Evolutionary conservation across 2,888 invertebrate genomes (phyloP).

Genomic region (Sinhomidia bicolor): DNA sequence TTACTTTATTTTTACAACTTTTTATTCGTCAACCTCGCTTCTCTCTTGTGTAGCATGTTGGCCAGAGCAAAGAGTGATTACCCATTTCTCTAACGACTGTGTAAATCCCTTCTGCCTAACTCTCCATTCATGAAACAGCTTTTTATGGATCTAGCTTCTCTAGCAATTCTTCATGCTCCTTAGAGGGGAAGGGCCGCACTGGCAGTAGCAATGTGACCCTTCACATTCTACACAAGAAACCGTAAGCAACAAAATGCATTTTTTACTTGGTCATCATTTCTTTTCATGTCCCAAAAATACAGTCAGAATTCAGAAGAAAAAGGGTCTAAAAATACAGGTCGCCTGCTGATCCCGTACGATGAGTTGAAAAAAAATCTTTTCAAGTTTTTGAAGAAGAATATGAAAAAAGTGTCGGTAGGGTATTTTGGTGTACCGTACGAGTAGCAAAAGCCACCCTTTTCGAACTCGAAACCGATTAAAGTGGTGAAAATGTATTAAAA

Average conservation of each 20-base stretch:
- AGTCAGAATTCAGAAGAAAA: constrained; percentile 2
- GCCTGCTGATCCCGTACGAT: too few relatives aligned
- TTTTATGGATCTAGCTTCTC: neutral
- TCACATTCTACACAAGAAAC: constrained; percentile 52
- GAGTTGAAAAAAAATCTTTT: too few relatives aligned
- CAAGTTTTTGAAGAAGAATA: too few relatives aligned
- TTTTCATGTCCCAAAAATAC: neutral
- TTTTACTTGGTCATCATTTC: neutral
- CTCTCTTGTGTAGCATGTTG: neutral
- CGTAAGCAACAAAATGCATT: constrained; percentile 35
- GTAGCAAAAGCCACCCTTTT: too few relatives aligned
- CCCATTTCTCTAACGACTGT: neutral
- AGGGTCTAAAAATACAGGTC: too few relatives aligned
- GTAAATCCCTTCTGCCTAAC: neutral
- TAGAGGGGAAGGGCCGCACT: too few relatives aligned
- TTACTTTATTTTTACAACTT: neutral
- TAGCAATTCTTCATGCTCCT: too few relatives aligned
- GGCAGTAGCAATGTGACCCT: neutral
- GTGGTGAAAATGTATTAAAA: too few relatives aligned
- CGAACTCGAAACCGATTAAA: too few relatives aligned
- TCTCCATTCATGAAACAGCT: constrained; percentile 51
- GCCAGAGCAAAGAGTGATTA: too few relatives aligned
- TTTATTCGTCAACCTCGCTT: constrained; percentile 56
- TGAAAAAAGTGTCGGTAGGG: too few relatives aligned
- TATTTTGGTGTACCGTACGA: too few relatives aligned